A percentile compares a stretch with the other conserved stretches of the same genome.
phyloP scores from a whole-genome alignment of 2,113 vertebrate species.

The Carlito syrichta region DNA sequence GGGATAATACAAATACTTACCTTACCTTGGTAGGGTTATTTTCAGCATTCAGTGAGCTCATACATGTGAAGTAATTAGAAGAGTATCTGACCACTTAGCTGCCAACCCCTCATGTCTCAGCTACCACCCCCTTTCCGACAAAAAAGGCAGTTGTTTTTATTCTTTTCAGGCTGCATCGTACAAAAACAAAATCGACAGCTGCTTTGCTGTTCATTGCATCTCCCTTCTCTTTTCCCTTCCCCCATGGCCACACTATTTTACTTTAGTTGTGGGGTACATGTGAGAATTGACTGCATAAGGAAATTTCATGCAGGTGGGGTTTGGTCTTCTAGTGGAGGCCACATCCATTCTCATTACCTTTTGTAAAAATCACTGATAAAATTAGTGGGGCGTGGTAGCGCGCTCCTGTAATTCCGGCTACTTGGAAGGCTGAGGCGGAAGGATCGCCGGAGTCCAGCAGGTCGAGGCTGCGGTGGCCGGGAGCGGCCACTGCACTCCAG shows the following conservation, averaged over 20 bases:
- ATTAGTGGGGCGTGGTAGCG: too few species aligned
- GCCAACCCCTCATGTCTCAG: accelerated
- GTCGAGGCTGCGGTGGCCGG: too few species aligned
- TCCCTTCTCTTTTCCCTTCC: too few species aligned
- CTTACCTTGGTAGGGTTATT: not conserved
- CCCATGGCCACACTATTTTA: accelerated
- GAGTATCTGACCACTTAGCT: too few species aligned
- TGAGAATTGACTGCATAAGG: too few species aligned
- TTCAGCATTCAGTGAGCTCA: not conserved
- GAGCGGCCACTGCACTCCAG: too few species aligned
- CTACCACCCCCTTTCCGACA: not conserved
- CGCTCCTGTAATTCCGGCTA: too few species aligned
- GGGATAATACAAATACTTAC: not conserved
- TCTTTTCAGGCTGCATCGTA: not conserved
- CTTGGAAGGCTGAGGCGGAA: too few species aligned
- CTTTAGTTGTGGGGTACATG: too few species aligned
- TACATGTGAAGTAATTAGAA: accelerated
- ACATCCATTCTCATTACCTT: not conserved
- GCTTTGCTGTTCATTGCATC: accelerated
- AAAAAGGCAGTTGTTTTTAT: not conserved
- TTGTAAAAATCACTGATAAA: not conserved
- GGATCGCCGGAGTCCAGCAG: too few species aligned
- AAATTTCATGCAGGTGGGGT: too few species aligned
- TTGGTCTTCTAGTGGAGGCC: too few species aligned
- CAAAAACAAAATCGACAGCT: accelerated